Evolutionary conservation across 2,888 invertebrate species (phyloP).

Genomic region (Hofmannophila pseudospretella): DNA sequence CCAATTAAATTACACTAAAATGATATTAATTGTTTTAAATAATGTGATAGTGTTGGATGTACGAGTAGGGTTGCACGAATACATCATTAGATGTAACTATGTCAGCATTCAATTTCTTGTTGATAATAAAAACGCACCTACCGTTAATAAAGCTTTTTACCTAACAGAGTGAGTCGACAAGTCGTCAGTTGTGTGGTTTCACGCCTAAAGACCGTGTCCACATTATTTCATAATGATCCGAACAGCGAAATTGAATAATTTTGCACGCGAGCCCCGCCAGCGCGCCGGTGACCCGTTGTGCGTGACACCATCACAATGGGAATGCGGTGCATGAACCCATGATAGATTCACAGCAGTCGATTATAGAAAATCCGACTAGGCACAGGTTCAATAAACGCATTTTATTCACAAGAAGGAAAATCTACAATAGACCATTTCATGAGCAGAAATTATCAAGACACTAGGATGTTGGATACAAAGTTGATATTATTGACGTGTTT

Average conservation of each 20-base stretch:
- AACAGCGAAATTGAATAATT: slow-evolving; percentile 12
- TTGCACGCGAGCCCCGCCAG: slow-evolving; percentile 6
- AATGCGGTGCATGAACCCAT: neutral
- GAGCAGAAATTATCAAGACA: neutral
- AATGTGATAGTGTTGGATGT: too few relatives aligned
- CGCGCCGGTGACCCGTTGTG: slow-evolving; percentile 9
- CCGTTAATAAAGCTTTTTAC: too few relatives aligned
- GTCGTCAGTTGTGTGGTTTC: slow-evolving; percentile 6
- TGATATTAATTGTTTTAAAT: too few relatives aligned
- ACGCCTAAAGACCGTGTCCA: neutral
- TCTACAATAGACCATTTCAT: neutral
- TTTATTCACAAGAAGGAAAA: neutral
- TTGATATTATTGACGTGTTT: neutral
- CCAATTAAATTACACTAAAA: too few relatives aligned
- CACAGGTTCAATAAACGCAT: slow-evolving; percentile 2
- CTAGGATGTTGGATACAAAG: neutral
- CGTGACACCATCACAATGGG: too few relatives aligned
- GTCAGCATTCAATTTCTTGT: too few relatives aligned
- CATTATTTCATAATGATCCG: slow-evolving; percentile 5
- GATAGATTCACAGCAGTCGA: slow-evolving; percentile 9
- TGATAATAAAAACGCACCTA: too few relatives aligned
- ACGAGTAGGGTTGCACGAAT: too few relatives aligned
- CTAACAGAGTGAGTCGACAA: slow-evolving; percentile 16
- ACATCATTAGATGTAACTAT: too few relatives aligned
- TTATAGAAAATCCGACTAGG: slow-evolving; percentile 12